These are phyloP conservation scores for Vanacampus margaritifer DNA, from an alignment of 2,113 vertebrate species.

Conservation along the genomic window DNA sequence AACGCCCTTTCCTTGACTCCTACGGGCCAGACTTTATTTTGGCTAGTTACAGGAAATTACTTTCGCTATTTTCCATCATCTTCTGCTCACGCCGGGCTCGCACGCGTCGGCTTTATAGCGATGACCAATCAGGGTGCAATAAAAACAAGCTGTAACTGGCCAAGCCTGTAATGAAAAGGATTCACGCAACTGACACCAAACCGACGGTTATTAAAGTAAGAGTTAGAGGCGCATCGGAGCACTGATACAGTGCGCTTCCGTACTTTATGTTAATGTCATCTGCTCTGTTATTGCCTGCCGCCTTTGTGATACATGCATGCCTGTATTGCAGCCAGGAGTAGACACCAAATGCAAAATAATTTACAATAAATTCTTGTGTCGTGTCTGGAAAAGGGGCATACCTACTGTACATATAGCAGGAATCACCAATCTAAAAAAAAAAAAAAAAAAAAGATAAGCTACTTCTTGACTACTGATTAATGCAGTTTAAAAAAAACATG, in stretches of 20 bases:
- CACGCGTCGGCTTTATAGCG: slow-evolving; percentile 43
- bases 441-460: no score
- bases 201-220: slow-evolving; percentile 39
- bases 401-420: neutral
- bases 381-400: neutral
- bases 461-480: no score
- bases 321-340: neutral
- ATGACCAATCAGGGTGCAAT: slow-evolving; percentile 54
- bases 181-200: slow-evolving; percentile 45
- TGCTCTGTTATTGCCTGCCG: neutral
- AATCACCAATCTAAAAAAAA: no score
- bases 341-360: neutral
- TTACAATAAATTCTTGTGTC: neutral
- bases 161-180: slow-evolving; percentile 48
- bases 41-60: slow-evolving; percentile 59
- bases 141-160: slow-evolving; percentile 57
- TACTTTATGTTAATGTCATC: slow-evolving; percentile 23
- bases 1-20: slow-evolving; percentile 57
- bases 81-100: slow-evolving; percentile 26
- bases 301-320: neutral
- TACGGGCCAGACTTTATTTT: slow-evolving; percentile 58
- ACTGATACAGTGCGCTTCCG: slow-evolving; percentile 1
- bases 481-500: no score
- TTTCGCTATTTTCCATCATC: slow-evolving; percentile 54
- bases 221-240: slow-evolving; percentile 17